A percentile compares a stretch with the other conserved stretches of the same genome.
Evolutionary conservation across 2,113 vertebrate genomes (phyloP).

Genomic region (Alethe castanea): DNA sequence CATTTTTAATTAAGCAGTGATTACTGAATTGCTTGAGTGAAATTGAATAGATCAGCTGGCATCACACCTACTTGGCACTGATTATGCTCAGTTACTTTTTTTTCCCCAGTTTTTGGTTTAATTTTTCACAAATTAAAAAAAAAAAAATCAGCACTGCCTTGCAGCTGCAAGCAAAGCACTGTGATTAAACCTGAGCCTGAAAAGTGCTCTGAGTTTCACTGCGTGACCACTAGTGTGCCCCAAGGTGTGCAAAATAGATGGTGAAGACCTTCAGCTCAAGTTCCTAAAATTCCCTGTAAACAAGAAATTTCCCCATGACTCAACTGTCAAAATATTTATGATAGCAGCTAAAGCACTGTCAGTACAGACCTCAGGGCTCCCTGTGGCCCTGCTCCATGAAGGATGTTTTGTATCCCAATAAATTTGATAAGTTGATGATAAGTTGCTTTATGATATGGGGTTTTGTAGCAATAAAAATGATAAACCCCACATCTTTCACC

Average conservation of each 20-base stretch:
- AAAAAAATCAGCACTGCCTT: not conserved
- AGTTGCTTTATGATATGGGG: not conserved
- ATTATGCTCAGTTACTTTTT: not conserved
- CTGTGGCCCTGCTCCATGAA: not conserved
- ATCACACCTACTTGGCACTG: not conserved
- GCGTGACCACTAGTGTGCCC: not conserved
- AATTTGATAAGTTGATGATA: not conserved
- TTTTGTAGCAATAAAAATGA: not conserved
- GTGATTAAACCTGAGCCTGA: not conserved
- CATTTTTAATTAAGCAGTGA: not conserved
- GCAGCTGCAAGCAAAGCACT: not conserved
- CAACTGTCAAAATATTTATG: constrained; percentile 47
- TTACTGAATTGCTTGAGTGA: not conserved
- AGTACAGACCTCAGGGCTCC: constrained; percentile 7
- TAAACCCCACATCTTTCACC: not conserved
- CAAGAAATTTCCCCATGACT: constrained; percentile 49
- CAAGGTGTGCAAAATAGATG: constrained; percentile 3
- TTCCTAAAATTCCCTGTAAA: constrained; percentile 49
- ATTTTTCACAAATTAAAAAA: not conserved
- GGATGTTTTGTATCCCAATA: constrained; percentile 15
- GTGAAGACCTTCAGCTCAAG: constrained; percentile 22
- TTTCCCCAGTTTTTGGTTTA: not conserved
- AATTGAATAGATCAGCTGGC: not conserved
- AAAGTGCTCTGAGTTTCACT: not conserved
- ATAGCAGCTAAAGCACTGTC: constrained; percentile 19